Evolutionary conservation across 2,113 vertebrate species (phyloP).

Genomic region (Odocoileus hemionus): DNA sequence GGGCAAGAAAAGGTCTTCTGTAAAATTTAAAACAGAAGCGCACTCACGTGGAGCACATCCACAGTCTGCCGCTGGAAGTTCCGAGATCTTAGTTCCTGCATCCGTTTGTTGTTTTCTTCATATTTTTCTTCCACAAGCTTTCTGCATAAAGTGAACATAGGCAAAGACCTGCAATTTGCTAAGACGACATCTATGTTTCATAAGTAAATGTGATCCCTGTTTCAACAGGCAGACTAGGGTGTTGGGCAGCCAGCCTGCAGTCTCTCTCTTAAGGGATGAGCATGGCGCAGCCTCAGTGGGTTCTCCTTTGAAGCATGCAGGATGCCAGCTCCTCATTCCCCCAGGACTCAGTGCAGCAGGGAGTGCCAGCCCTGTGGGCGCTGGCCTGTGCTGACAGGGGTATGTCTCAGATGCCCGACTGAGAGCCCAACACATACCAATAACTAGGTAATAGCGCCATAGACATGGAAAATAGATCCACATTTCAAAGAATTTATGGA

Average conservation of each 20-base stretch:
- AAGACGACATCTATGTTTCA: background rate
- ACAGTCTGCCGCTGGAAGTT: conserved; percentile 77
- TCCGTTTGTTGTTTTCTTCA: conserved; percentile 82
- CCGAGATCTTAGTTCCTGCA: conserved; percentile 80
- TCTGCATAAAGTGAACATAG: conserved; percentile 71
- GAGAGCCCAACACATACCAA: background rate
- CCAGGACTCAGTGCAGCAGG: background rate
- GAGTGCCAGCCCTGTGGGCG: too few species aligned
- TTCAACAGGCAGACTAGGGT: background rate
- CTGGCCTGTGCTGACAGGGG: background rate
- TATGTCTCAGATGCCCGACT: background rate
- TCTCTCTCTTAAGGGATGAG: background rate
- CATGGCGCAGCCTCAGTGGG: fast-evolving
- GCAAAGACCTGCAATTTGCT: background rate
- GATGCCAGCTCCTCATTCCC: background rate
- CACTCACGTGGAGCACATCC: conserved; percentile 78
- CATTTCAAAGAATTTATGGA: background rate
- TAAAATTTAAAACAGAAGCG: background rate
- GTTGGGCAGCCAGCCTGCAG: background rate
- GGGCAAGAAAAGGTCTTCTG: background rate
- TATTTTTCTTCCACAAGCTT: conserved; percentile 86
- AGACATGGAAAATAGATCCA: background rate
- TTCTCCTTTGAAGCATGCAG: background rate
- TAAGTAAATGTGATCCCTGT: background rate
- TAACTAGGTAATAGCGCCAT: background rate